Conservation (phyloP, 2,888 invertebrate genomes). For the Corythucha ciliata region DNA sequence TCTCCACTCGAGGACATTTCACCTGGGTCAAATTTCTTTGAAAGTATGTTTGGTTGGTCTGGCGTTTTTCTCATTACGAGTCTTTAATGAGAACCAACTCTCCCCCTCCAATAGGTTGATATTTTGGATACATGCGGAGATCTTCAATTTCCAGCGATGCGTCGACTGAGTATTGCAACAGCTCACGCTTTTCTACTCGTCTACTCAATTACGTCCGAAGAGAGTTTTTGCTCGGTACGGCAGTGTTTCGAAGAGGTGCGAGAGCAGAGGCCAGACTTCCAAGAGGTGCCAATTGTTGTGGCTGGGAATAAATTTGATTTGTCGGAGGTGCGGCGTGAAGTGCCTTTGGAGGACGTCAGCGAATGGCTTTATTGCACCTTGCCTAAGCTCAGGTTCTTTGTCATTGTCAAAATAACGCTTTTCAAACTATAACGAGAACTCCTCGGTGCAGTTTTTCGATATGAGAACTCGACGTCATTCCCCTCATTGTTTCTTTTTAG, state of each 20-base stretch:
- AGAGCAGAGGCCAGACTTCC: constrained; percentile 65
- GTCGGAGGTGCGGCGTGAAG: constrained; percentile 58
- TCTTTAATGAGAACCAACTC: background rate
- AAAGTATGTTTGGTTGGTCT: constrained; percentile 45
- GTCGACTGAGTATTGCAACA: constrained; percentile 73
- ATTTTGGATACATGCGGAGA: constrained; percentile 76
- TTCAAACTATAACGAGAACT: background rate
- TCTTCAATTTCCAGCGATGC: constrained; percentile 84
- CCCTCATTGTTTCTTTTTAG: constrained; percentile 44
- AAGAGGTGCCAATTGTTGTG: constrained; percentile 76
- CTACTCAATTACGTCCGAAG: constrained; percentile 65
- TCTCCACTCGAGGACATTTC: constrained; percentile 74
- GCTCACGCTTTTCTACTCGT: constrained; percentile 83
- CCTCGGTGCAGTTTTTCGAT: too few relatives aligned
- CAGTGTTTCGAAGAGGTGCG: constrained; percentile 69
- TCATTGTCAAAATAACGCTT: background rate
- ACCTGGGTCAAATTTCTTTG: constrained; percentile 61
- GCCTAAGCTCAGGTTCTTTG: constrained; percentile 61
- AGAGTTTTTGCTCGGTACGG: constrained; percentile 63
- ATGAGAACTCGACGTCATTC: background rate
- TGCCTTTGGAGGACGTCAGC: constrained; percentile 65
- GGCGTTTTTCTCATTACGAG: background rate
- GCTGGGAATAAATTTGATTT: constrained; percentile 79
- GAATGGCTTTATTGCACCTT: constrained; percentile 72
- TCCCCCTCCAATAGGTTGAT: constrained; percentile 48